phyloP scores from a whole-genome alignment of 2,888 invertebrate genomes.

The Campoletis raptor region DNA sequence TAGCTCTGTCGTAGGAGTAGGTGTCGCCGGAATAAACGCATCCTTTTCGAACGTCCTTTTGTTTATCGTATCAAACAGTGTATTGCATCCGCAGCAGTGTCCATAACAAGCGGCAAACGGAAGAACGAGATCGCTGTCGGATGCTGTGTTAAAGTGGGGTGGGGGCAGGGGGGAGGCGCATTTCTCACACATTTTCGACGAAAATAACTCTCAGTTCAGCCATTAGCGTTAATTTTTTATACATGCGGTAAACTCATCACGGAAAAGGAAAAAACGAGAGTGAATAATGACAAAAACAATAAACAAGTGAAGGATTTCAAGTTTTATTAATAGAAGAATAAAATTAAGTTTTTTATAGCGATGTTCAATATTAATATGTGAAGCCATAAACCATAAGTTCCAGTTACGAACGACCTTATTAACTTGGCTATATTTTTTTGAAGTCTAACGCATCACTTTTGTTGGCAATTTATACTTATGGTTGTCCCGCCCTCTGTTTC shows the following conservation, averaged over 20 bases:
- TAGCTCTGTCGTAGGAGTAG: not conserved
- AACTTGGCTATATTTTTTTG: not conserved
- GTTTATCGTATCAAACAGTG: not conserved
- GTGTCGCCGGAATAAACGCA: not conserved
- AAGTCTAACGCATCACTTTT: not conserved
- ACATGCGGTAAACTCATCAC: not conserved
- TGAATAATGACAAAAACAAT: not conserved
- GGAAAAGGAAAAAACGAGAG: not conserved
- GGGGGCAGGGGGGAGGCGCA: constrained; percentile 11
- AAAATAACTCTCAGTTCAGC: constrained; percentile 4
- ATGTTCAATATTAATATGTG: not conserved
- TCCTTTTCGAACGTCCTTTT: constrained; percentile 12
- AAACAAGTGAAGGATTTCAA: not conserved
- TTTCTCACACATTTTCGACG: constrained; percentile 6
- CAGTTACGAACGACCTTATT: not conserved
- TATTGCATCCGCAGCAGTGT: not conserved
- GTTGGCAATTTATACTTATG: not conserved
- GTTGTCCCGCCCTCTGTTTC: constrained; percentile 1
- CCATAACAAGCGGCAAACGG: not conserved
- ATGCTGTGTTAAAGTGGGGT: constrained; percentile 54
- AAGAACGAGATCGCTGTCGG: constrained; percentile 43
- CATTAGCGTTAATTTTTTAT: not conserved
- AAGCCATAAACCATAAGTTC: not conserved
- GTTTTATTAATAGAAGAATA: not conserved
- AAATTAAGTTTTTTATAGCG: not conserved